Evolutionary conservation across 2,888 invertebrate genomes (phyloP).

Genomic region (Drosophila imparisetae): DNA sequence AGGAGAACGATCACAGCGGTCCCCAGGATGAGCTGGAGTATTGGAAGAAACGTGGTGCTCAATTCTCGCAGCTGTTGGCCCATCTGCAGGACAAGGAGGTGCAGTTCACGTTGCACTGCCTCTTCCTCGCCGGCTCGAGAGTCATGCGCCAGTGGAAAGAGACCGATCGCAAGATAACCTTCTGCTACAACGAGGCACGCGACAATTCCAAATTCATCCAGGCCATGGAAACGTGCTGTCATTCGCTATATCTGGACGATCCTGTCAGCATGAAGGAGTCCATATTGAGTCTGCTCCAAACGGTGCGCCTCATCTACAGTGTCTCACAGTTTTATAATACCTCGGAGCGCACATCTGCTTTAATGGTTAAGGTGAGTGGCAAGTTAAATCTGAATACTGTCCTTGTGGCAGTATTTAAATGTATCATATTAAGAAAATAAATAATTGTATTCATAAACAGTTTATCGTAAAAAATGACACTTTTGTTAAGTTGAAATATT

Average conservation of each 20-base stretch:
- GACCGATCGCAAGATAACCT: slow-evolving; percentile 95
- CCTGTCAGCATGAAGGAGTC: slow-evolving; percentile 97
- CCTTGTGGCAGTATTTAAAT: slow-evolving; percentile 38
- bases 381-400: neutral
- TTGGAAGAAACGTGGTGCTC: slow-evolving; percentile 97
- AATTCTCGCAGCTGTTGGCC: slow-evolving; percentile 94
- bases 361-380: slow-evolving; percentile 94
- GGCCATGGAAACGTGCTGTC: slow-evolving; percentile 97
- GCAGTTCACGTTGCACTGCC: slow-evolving; percentile 90
- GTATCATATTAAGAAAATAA: neutral
- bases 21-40: slow-evolving; percentile 98
- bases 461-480: neutral
- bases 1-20: slow-evolving; percentile 96
- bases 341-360: slow-evolving; percentile 96
- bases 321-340: slow-evolving; percentile 98
- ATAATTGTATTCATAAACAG: neutral
- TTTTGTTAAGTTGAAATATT: too few relatives aligned
- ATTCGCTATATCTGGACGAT: slow-evolving; percentile 95
- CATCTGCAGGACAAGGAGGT: slow-evolving; percentile 92
- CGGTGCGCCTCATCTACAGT: slow-evolving; percentile 95
- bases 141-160: slow-evolving; percentile 93
- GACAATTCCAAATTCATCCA: slow-evolving; percentile 98
- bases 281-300: slow-evolving; percentile 94
- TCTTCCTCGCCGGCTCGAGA: slow-evolving; percentile 91
- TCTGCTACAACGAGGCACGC: slow-evolving; percentile 97